Percentiles rank a stretch among this genome's conserved stretches.
These are phyloP conservation scores for Plagiodera versicolora DNA, from an alignment of 2,888 invertebrate genomes.

Conservation along the genomic window DNA sequence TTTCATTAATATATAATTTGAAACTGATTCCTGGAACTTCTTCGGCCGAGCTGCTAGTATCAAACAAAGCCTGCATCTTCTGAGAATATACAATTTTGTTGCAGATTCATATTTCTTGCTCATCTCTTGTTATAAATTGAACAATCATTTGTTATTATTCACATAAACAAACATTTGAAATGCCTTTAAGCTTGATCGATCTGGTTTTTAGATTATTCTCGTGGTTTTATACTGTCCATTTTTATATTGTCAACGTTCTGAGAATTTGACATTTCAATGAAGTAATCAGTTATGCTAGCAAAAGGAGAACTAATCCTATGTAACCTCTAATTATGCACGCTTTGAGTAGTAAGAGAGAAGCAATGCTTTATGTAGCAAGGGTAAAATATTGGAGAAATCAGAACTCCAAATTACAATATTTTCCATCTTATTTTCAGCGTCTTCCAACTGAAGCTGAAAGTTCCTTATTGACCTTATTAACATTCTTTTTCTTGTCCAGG, in stretches of 20 bases:
- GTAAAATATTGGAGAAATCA: no score
- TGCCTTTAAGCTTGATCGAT: slow-evolving; percentile 11
- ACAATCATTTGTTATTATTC: neutral
- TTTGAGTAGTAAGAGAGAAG: slow-evolving; percentile 13
- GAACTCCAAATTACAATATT: no score
- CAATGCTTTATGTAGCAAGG: neutral
- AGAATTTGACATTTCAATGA: slow-evolving; percentile 45
- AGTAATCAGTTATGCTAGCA: slow-evolving; percentile 40
- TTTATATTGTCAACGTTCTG: slow-evolving; percentile 38
- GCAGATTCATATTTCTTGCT: neutral
- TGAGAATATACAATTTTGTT: neutral
- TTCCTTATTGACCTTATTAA: no score
- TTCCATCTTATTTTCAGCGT: no score
- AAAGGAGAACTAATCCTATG: slow-evolving; percentile 40
- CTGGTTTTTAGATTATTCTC: slow-evolving; percentile 16
- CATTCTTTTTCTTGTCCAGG: no score
- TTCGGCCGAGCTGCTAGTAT: neutral
- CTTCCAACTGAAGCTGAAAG: no score
- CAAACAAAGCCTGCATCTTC: neutral
- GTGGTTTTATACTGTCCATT: slow-evolving; percentile 11
- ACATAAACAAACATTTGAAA: slow-evolving; percentile 4
- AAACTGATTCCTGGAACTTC: neutral
- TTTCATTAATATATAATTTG: neutral
- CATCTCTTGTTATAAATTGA: neutral
- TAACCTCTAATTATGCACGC: slow-evolving; percentile 41